A percentile compares a stretch with the other conserved stretches of the same genome.
Evolutionary conservation across 2,888 invertebrate genomes (phyloP).

Genomic region (Ormyrus nitidulus): DNA sequence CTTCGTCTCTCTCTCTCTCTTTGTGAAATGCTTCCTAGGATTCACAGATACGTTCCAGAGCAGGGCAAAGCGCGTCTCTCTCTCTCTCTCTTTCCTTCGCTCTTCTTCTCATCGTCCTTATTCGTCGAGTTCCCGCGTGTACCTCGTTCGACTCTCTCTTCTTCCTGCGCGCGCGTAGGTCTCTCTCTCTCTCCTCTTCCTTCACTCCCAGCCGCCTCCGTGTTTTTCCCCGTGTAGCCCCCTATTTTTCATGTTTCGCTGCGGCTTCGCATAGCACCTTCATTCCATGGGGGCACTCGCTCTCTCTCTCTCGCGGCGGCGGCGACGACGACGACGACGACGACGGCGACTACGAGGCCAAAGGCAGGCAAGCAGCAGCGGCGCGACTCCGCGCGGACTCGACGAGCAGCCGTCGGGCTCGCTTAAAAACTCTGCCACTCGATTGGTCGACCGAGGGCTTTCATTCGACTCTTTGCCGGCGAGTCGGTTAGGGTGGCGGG

Average conservation of each 20-base stretch:
- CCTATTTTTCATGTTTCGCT: constrained; percentile 76
- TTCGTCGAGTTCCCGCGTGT: constrained; percentile 57
- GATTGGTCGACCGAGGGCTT: constrained; percentile 64
- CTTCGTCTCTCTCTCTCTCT: constrained; percentile 40
- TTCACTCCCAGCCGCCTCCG: constrained; percentile 59
- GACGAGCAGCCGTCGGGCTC: constrained; percentile 59
- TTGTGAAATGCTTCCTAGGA: constrained; percentile 48
- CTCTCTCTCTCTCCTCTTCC: constrained; percentile 56
- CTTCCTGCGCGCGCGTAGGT: constrained; percentile 49
- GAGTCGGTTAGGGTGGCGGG: constrained; percentile 51
- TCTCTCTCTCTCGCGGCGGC: constrained; percentile 31
- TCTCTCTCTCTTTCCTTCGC: constrained; percentile 57
- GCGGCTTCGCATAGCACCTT: constrained; percentile 76
- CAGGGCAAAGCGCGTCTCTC: constrained; percentile 1
- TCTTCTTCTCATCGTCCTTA: constrained; percentile 30
- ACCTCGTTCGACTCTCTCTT: constrained; percentile 58
- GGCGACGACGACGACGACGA: not conserved
- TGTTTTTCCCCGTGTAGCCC: constrained; percentile 75
- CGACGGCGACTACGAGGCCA: constrained; percentile 44
- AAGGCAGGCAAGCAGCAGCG: constrained; percentile 33
- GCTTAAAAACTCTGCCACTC: constrained; percentile 57
- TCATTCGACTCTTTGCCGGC: constrained; percentile 65
- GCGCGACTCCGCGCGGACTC: constrained; percentile 69
- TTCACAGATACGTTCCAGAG: constrained; percentile 47
- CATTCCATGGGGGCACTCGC: constrained; percentile 60